Conservation (phyloP, 2,888 invertebrate genomes). For the Labia minor region DNA sequence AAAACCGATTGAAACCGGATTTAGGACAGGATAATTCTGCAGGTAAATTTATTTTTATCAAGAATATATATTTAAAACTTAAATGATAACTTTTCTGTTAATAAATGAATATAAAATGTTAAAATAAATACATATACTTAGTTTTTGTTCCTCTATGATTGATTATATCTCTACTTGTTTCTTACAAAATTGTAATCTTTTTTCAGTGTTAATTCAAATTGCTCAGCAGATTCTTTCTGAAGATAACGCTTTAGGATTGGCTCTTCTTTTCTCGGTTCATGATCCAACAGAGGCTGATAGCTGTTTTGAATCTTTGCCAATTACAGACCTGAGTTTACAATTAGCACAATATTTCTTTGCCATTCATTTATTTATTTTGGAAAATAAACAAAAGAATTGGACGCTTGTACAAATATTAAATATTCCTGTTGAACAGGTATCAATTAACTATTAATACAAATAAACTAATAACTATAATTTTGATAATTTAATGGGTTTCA, state of each 20-base stretch:
- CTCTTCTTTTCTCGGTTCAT: constrained; percentile 40
- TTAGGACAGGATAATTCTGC: neutral
- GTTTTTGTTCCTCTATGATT: no score
- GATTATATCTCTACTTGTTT: no score
- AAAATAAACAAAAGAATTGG: neutral
- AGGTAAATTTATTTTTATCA: neutral
- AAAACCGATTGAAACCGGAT: neutral
- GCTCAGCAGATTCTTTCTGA: constrained; percentile 39
- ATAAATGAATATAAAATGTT: no score
- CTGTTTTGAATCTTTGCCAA: constrained; percentile 34
- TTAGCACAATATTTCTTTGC: constrained; percentile 37
- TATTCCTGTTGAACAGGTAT: neutral
- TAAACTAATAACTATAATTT: no score
- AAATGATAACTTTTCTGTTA: no score
- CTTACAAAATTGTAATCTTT: no score
- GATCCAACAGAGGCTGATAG: constrained; percentile 33
- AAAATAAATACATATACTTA: no score
- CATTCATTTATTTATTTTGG: constrained; percentile 27
- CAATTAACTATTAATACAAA: no score
- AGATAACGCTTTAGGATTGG: constrained; percentile 42
- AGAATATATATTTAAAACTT: no score
- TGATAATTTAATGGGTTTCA: neutral
- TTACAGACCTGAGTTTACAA: constrained; percentile 35
- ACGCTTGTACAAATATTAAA: neutral
- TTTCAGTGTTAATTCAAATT: constrained; percentile 40